Evolutionary conservation across 2,888 invertebrate genomes (phyloP), one percentile per base, ranked within the genome.

Genomic region (Morpho helenor): DNA sequence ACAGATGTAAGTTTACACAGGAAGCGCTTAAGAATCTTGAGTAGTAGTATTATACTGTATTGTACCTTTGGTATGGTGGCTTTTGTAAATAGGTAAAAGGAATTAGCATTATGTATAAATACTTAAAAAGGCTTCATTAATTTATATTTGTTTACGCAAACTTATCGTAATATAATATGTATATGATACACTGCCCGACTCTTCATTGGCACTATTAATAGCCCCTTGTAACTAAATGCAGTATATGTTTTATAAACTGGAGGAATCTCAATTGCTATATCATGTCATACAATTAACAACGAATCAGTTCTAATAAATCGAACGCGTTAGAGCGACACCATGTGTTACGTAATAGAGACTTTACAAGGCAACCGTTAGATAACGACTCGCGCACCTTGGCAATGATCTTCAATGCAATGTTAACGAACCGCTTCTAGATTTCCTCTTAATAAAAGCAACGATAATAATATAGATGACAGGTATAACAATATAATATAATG

Each of bases 371-470:
- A 22, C 49, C 43, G 56, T 59, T 59, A 54, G 9, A 39, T 49
- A 49, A 59, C 49, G 51, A 54, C 54, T 49, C 39, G 49, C 49
- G 44, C 74, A 78, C 84, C 86, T 85, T 87, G 85, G 68, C 82
- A 82, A 77, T 86, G 87, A 87, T 82, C 79, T 83, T 78, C 71
- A 69, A 63, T 71, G 70, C 69, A 71, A 68, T 53, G 57, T 50
- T 50, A 50, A 53, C 9, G 54, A 57, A 54, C 49, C 23, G 23
- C 47, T 31, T 16, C 31, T 31, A 31, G 31, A 31, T 31, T 31
- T 31, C 31, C 31, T 31, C 4, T 1, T 1, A 31, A 31, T 31
- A 31, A 31, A 31, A 31, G 31, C 31, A 31, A 31, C 31, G 31
- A 31, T 31, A 5, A 31, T 31, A 31, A 31, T 31, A 5, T 31